Evolutionary conservation across 1,140 invertebrate genomes (phyloP), one percentile per base, ranked within the genome.

Genomic region (Sogatella furcifera): DNA sequence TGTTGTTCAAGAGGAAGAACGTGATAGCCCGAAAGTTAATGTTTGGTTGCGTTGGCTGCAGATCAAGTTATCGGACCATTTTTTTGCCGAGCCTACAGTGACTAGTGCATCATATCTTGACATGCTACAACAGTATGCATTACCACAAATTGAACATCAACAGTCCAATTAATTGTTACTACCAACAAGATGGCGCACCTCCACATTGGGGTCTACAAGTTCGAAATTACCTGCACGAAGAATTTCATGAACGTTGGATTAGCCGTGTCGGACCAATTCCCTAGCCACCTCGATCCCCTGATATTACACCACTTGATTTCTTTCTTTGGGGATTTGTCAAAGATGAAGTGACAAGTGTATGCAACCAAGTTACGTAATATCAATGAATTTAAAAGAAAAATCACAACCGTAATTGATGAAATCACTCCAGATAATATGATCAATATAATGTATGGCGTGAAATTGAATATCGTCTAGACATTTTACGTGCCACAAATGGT

Each of bases 101-200:
- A 43, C 4, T 60, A 24, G 21, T 43, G 42, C 54, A 34, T 62
- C 55, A 70, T 57, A 57, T 46, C 42, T 57, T 5, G 38, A 31
- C 17, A 57, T 57, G 56, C 31, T 57, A 57, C 56, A 38, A 57
- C 17, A 57, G 42, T 44, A n/a, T 9, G 11, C 43, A 15, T 44
- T 57, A 2, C 21, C 56, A 6, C 41, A 44, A 46, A 31, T 43
- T 6, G n/a, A n/a, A n/a, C n/a, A 57, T 24, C 43, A 5, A 15
- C 17, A n/a, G 15, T 17, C 43, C 21, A 14, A 21, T 43, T 19
- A 46, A 57, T n/a, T 42, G 42, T 21, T 2, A 5, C 34, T 43
- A 6, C 15, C 56, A 57, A 41, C 56, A 44, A 41, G 21, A 43
- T 56, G 54, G 54, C 4, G 31, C 31, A 31, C 10, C 31, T 5